phyloP scores from a whole-genome alignment of 2,113 vertebrate species.

The Oxygymnocypris stewartii region DNA sequence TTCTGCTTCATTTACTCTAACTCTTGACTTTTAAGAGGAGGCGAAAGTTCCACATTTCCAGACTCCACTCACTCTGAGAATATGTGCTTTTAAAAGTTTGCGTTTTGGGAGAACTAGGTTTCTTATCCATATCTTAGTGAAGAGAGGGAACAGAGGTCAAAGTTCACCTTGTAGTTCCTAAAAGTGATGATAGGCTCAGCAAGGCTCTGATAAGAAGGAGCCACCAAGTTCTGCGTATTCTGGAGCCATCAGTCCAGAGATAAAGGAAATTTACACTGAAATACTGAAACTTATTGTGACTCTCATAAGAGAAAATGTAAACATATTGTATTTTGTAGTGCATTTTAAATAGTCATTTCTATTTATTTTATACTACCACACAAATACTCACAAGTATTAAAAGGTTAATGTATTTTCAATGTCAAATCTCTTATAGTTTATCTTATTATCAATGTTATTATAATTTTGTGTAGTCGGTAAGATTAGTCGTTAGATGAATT shows the following conservation, averaged over 20 bases:
- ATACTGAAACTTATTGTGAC: neutral
- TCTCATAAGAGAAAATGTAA: neutral
- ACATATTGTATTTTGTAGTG: neutral
- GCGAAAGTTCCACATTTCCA: neutral
- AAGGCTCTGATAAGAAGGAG: constrained; percentile 58
- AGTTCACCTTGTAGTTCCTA: constrained; percentile 59
- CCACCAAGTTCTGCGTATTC: constrained; percentile 51
- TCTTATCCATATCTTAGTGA: constrained; percentile 55
- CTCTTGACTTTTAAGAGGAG: neutral
- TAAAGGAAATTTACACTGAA: constrained; percentile 38
- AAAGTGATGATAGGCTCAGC: constrained; percentile 59
- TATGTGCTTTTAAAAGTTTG: constrained; percentile 39
- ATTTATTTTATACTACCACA: constrained; percentile 5
- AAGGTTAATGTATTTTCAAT: neutral
- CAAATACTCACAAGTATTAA: neutral
- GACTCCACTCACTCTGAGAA: neutral
- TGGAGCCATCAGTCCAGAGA: constrained; percentile 38
- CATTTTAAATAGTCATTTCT: neutral
- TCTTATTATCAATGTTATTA: neutral
- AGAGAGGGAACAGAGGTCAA: constrained; percentile 54
- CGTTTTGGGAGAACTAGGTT: constrained; percentile 37
- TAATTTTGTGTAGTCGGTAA: neutral
- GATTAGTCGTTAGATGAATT: neutral
- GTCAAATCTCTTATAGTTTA: neutral
- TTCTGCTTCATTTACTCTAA: neutral